Conservation (phyloP, 2,797 vertebrate genomes). For the Tympanoctomys barrerae region DNA sequence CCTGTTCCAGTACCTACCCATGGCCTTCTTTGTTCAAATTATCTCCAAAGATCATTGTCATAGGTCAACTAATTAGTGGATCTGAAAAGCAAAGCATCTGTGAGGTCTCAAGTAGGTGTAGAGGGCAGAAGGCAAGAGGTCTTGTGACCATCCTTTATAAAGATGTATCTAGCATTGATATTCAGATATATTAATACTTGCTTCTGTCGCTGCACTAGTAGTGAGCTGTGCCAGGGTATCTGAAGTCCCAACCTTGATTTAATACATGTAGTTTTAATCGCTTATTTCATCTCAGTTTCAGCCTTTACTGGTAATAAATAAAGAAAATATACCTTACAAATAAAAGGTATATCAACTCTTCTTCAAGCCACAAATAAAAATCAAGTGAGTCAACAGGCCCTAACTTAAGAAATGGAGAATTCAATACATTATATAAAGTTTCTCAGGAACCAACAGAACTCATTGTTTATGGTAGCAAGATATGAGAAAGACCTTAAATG, state of each 20-base stretch:
- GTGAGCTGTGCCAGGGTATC: not conserved
- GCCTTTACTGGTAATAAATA: slow-evolving; percentile 28
- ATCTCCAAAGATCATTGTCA: not conserved
- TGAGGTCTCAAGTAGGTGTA: not conserved
- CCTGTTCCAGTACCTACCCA: not conserved
- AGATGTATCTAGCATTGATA: not conserved
- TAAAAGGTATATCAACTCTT: not conserved
- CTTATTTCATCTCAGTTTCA: slow-evolving; percentile 47
- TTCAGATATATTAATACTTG: not conserved
- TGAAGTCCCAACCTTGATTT: not conserved
- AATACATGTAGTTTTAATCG: slow-evolving; percentile 3
- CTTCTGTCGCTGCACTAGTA: not conserved
- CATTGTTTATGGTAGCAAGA: slow-evolving; percentile 5
- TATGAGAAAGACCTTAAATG: not conserved
- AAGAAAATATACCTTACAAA: slow-evolving; percentile 30
- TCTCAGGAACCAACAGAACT: not conserved
- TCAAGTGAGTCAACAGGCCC: not conserved
- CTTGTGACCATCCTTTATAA: not conserved
- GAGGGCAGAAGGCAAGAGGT: not conserved
- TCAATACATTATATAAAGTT: not conserved
- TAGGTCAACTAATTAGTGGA: not conserved
- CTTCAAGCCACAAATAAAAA: slow-evolving; percentile 48
- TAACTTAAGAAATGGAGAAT: slow-evolving; percentile 27
- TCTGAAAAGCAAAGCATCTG: not conserved
- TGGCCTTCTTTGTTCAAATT: not conserved